Evolutionary conservation across 1,140 invertebrate species (phyloP).

Genomic region (Caenorhabditis tropicalis): DNA sequence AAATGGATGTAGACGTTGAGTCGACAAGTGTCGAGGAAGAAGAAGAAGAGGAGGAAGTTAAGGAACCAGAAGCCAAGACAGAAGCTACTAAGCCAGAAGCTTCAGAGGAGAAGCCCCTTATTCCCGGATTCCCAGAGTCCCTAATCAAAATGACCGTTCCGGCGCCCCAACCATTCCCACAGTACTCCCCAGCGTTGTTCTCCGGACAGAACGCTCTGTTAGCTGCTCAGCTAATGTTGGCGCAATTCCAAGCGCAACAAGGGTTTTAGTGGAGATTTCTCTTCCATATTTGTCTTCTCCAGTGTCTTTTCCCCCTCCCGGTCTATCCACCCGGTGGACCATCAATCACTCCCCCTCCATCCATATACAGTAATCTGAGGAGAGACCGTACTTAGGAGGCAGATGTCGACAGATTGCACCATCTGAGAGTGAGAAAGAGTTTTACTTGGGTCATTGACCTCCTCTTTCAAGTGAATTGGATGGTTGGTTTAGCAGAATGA

Average conservation of each 20-base stretch:
- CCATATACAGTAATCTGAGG: neutral
- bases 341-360: slow-evolving; percentile 35
- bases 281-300: neutral
- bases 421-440: neutral
- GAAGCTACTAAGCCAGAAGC: too few species aligned
- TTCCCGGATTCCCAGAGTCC: slow-evolving; percentile 5
- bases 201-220: slow-evolving; percentile 1
- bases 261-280: neutral
- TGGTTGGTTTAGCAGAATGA: too few species aligned
- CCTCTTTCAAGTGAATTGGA: slow-evolving; percentile 34
- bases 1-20: slow-evolving; percentile 11
- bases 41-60: neutral
- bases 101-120: neutral
- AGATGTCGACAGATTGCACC: slow-evolving; percentile 41
- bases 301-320: too few species aligned
- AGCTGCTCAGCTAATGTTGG: slow-evolving; percentile 1
- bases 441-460: slow-evolving; percentile 30
- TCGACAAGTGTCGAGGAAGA: neutral
- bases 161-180: neutral
- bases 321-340: neutral
- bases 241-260: slow-evolving; percentile 19
- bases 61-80: neutral
- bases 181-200: neutral
- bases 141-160: neutral
- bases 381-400: slow-evolving; percentile 27